Base-by-base conservation (phyloP, 2,113 vertebrate genomes). In the Pomatorhinus ruficollis region DNA sequence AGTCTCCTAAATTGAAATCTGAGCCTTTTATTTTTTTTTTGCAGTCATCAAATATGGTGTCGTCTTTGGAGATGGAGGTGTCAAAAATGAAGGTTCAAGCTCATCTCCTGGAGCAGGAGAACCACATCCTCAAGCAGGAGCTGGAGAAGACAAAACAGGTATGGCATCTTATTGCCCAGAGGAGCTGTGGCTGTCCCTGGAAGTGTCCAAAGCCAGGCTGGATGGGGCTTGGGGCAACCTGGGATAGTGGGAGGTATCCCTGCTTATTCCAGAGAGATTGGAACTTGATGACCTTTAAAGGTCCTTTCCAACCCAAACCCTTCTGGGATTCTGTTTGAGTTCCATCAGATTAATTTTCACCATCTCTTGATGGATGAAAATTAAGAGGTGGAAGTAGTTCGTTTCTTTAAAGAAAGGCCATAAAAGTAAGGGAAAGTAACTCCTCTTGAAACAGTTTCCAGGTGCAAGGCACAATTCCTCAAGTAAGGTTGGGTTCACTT, bases 31-130 rank as follows among this genome's bases (percentile, higher is more conserved):
- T 23, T 52, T 54, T 25, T 52, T 52, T 50, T 53, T 65, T 52
- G 52, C 89, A 98, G 98, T 98, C 97, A 4, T 97, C 97, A 11
- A 90, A 90, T 11, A 12, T 97, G 92, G 98, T 99, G 90, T 98
- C 97, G 2, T 98, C 98, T 83, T 91, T 99, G 98, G 98, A 99
- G 96, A 90, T 95, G 56, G 98, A 99, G 94, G 96, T 99, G 81
- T 98, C 97, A 37, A 96, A 98, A 96, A 91, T 98, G 89, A 98
- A 99, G 97, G 95, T 97, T 56, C 98, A 98, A 52, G 94, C 96
- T 42, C 97, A 90, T 37, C 59, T 97, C 2, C 77, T 99, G 95
- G 97, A 99, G 93, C 97, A 99, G 84, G 98, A 98, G 92, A 99
- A 99, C 79, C 63, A 89, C 40, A 93, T 98, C 90, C 98, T 99